Evolutionary conservation across 2,113 vertebrate species (phyloP).

Genomic region (Oncorhynchus masou): DNA sequence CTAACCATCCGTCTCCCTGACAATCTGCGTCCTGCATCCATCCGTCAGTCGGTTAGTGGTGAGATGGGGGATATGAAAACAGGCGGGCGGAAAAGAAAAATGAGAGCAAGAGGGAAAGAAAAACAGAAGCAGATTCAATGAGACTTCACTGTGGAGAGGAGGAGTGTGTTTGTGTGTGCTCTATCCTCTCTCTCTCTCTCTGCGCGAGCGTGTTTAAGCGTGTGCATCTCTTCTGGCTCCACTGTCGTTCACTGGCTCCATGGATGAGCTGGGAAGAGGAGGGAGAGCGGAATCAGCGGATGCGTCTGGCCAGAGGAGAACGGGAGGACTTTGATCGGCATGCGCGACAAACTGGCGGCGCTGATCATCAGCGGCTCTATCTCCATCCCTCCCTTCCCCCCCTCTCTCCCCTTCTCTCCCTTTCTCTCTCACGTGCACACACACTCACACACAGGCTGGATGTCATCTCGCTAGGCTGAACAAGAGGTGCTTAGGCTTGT

Average conservation of each 20-base stretch:
- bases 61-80: slow-evolving; percentile 45
- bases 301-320: slow-evolving; percentile 61
- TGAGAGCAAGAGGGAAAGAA: slow-evolving; percentile 22
- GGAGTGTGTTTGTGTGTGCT: slow-evolving; percentile 54
- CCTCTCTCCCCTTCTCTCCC: slow-evolving; percentile 21
- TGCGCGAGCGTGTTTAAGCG: slow-evolving; percentile 56
- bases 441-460: slow-evolving; percentile 58
- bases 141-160: slow-evolving; percentile 43
- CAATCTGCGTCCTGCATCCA: slow-evolving; percentile 36
- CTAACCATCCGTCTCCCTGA: slow-evolving; percentile 31
- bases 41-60: slow-evolving; percentile 44
- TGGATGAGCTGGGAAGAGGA: slow-evolving; percentile 67
- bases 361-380: slow-evolving; percentile 42
- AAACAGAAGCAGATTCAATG: slow-evolving; percentile 47
- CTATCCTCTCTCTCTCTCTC: slow-evolving; percentile 24
- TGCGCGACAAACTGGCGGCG: slow-evolving; percentile 49
- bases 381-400: slow-evolving; percentile 28
- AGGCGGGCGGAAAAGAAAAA: slow-evolving; percentile 33
- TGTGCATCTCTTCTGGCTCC: slow-evolving; percentile 59
- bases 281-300: slow-evolving; percentile 56
- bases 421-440: not conserved
- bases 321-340: slow-evolving; percentile 64
- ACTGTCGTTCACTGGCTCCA: slow-evolving; percentile 61
- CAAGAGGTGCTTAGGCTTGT: slow-evolving; percentile 71
- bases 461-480: slow-evolving; percentile 69